phyloP scores from a whole-genome alignment of 2,888 invertebrate genomes.

The Lasioglossum zephyrum region DNA sequence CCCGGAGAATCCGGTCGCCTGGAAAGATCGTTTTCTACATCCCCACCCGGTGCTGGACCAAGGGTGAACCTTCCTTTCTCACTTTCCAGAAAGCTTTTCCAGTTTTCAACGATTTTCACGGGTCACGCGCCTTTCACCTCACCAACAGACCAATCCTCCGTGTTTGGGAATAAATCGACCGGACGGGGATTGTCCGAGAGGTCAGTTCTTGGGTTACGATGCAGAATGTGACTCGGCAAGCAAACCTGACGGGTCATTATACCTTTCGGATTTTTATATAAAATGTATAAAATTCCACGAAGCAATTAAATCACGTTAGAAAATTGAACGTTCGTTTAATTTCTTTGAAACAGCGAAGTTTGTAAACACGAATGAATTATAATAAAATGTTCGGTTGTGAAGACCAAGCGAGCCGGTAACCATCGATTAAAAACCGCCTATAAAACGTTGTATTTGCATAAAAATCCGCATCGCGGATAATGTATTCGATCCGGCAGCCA shows the following conservation, averaged over 20 bases:
- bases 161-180: slow-evolving; percentile 27
- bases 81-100: slow-evolving; percentile 6
- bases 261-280: not conserved
- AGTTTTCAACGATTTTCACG: slow-evolving; percentile 26
- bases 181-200: not conserved
- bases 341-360: not conserved
- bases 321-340: no score
- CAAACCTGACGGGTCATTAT: not conserved
- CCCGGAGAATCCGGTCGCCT: slow-evolving; percentile 31
- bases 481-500: slow-evolving; percentile 1
- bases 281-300: no score
- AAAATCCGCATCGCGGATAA: slow-evolving; percentile 6
- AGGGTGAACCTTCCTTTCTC: slow-evolving; percentile 17
- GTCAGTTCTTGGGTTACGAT: not conserved
- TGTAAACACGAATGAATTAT: not conserved
- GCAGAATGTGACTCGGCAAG: not conserved
- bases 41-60: not conserved
- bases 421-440: not conserved
- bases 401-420: not conserved
- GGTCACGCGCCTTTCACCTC: slow-evolving; percentile 22
- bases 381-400: not conserved
- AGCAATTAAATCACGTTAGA: no score
- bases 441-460: not conserved
- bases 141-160: not conserved
- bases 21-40: slow-evolving; percentile 40